These are phyloP conservation scores for Ictalurus furcatus DNA, from an alignment of 2,113 vertebrate genomes.

Conservation along the genomic window DNA sequence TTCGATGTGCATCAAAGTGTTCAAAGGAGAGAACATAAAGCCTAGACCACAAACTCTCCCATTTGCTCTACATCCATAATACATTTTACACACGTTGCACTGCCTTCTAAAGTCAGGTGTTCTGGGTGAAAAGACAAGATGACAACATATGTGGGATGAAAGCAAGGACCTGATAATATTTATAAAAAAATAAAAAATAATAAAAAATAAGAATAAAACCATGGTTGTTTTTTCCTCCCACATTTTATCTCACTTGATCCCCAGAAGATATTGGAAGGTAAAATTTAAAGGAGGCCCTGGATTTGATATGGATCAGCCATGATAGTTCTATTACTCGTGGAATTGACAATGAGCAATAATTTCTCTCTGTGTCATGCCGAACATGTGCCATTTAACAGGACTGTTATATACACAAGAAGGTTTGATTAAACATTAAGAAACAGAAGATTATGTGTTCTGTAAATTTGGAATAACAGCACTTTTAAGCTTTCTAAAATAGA, in stretches of 20 bases:
- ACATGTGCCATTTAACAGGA: background rate
- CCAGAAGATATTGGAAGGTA: background rate
- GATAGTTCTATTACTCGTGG: background rate
- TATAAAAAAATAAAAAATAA: background rate
- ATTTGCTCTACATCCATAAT: background rate
- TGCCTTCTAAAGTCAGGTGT: background rate
- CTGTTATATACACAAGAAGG: background rate
- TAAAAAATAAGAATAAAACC: no score
- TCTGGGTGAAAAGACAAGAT: background rate
- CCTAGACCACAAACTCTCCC: background rate
- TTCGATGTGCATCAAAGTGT: background rate
- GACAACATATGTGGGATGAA: background rate
- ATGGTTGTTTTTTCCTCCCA: background rate
- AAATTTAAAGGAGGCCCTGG: background rate
- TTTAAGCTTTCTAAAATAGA: background rate
- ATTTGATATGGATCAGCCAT: background rate
- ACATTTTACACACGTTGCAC: background rate
- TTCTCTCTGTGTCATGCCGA: background rate
- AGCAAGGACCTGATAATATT: background rate
- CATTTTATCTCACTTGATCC: conserved; percentile 2
- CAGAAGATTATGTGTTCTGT: no score
- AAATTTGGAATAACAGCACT: background rate
- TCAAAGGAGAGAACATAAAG: background rate
- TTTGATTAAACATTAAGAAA: background rate
- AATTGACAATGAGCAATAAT: background rate